Base-by-base conservation (phyloP, 1,140 invertebrate species). In the Geopemphigus sp. region DNA sequence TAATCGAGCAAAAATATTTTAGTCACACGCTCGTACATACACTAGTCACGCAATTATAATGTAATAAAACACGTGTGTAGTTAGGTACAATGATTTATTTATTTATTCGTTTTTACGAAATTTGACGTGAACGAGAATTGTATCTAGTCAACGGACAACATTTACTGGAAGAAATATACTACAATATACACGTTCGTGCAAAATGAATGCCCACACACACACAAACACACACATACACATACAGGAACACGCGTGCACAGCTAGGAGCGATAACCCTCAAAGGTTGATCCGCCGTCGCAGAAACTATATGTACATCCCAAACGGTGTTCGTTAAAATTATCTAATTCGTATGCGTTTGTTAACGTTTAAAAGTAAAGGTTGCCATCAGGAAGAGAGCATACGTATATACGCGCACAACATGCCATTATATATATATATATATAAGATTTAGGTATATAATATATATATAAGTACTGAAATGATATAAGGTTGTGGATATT, bases 291-390 rank as follows among this genome's bases (percentile, higher is more conserved):
- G 6, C 24, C 66, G 14, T 1, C 3, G 47, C 45, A 29, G 19
- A n/a, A 29, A 32, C 70, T 24, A 15, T 29, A 59, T 24, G 8
- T 12, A 53, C 15, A 14, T 14, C 50, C 11, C 50, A 14, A 53
- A 12, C 15, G 50, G 50, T 53, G 11, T 74, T 56, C 22, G 72
- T 57, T 39, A 74, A 74, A 74, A 74, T 57, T 74, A 57, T 74
- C 72, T 39, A 39, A 57, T 26, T 74, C 19, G 15, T 32, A 11
- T 17, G 15, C 57, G 72, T 57, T 74, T 57, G 26, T 39, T 32
- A 56, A 74, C 53, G 53, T 53, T 53, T 26, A 74, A 74, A 50
- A 10, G 26, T 57, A 73, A 73, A 73, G 47, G 70, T 73, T 54
- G 24, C 47, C 53, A 1, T 14, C 19, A 4, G 50, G 15, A 54